These are phyloP conservation scores for Semnornis frantzii DNA, from an alignment of 2,113 vertebrate species.

Conservation along the genomic window DNA sequence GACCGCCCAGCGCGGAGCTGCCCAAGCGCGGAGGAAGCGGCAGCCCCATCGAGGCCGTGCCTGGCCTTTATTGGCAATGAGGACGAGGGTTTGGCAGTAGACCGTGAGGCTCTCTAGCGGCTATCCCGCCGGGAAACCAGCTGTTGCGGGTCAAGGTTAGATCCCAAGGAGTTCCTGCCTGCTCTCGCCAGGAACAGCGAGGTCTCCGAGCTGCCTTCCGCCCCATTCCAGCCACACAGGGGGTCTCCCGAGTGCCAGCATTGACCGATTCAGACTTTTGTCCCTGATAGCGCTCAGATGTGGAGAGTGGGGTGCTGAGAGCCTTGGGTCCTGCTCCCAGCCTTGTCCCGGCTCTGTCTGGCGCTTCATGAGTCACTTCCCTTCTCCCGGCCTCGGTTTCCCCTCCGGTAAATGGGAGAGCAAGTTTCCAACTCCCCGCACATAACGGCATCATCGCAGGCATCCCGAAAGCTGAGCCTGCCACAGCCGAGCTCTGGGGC, in stretches of 20 bases:
- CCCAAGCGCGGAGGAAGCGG: background rate
- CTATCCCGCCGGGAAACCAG: slow-evolving; percentile 24
- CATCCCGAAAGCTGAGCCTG: background rate
- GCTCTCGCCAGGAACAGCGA: background rate
- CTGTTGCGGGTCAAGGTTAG: slow-evolving; percentile 28
- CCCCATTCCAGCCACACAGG: background rate
- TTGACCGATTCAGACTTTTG: background rate
- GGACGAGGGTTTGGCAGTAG: slow-evolving; percentile 15
- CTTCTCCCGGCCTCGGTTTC: slow-evolving; percentile 35
- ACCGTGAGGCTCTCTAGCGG: background rate
- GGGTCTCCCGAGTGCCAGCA: background rate
- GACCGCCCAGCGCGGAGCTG: background rate
- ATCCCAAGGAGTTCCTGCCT: slow-evolving; percentile 25
- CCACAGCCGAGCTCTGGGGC: background rate
- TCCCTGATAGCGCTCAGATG: background rate
- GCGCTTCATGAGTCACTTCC: slow-evolving; percentile 53
- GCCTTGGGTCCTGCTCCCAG: background rate
- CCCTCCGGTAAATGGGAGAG: background rate
- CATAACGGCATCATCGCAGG: background rate
- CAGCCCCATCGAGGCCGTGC: background rate
- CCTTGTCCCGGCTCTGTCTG: background rate
- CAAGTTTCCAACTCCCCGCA: background rate
- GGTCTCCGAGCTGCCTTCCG: background rate
- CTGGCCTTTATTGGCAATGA: slow-evolving; percentile 68
- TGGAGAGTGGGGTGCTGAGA: background rate